phyloP scores from a whole-genome alignment of 2,113 vertebrate species.

The Carlito syrichta region DNA sequence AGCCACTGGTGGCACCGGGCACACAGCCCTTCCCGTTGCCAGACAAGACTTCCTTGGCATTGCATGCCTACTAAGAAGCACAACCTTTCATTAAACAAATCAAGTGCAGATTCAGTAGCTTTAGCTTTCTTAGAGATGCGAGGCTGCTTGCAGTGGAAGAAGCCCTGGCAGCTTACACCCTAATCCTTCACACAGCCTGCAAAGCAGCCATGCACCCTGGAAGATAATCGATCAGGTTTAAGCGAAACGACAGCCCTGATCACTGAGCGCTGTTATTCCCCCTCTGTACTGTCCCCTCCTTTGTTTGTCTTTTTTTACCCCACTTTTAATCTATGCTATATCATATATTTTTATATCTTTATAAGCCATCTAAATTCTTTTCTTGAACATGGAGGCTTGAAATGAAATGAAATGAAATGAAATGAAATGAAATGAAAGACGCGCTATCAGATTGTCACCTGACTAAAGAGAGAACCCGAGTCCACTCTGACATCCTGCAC shows the following conservation, averaged over 20 bases:
- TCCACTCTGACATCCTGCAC: accelerated
- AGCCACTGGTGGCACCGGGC: not conserved
- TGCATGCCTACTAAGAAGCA: not conserved
- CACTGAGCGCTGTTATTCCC: accelerated
- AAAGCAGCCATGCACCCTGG: no score
- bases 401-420: not conserved
- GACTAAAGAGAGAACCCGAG: accelerated
- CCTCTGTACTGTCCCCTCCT: not conserved
- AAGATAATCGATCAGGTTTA: not conserved
- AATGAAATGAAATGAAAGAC: not conserved
- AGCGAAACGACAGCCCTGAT: accelerated
- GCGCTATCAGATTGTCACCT: not conserved
- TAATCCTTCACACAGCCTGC: not conserved
- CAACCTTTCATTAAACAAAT: constrained; percentile 48
- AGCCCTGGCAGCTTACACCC: not conserved
- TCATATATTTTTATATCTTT: not conserved
- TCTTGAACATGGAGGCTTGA: not conserved
- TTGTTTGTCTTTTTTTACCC: not conserved
- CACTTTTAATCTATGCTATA: not conserved
- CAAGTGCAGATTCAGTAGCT: not conserved
- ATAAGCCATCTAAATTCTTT: not conserved
- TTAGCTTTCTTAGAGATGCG: accelerated
- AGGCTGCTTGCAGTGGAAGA: not conserved
- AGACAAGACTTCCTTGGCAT: constrained; percentile 41
- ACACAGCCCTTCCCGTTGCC: not conserved